These are phyloP conservation scores for Patella ulyssiponensis DNA, from an alignment of 2,888 invertebrate species.

Conservation along the genomic window DNA sequence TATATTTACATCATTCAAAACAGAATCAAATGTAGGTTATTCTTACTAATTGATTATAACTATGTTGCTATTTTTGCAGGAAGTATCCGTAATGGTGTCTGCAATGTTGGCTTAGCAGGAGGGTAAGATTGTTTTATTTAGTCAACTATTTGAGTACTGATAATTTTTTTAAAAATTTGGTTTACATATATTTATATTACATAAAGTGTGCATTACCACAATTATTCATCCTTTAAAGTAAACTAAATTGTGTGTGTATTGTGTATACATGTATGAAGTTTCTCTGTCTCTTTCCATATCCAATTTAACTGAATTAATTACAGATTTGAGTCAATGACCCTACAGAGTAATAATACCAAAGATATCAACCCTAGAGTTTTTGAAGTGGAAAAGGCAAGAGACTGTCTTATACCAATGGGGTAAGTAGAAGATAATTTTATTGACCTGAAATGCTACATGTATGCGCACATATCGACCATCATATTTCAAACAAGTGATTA, in stretches of 20 bases:
- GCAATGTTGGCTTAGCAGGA: conserved; percentile 63
- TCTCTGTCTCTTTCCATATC: not conserved
- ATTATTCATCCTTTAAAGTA: not conserved
- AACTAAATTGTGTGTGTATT: not conserved
- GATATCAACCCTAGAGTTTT: conserved; percentile 57
- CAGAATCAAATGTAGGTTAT: too few species aligned
- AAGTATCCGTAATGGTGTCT: conserved; percentile 61
- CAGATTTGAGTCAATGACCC: conserved; percentile 66
- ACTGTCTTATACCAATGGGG: conserved; percentile 68
- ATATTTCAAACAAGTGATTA: too few species aligned
- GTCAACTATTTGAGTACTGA: too few species aligned
- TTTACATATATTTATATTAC: too few species aligned
- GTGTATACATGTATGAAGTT: not conserved
- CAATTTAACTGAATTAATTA: conserved; percentile 10
- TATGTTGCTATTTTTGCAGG: conserved; percentile 40
- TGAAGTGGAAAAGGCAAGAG: conserved; percentile 56
- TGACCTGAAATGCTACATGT: too few species aligned
- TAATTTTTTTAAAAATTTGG: too few species aligned
- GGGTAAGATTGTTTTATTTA: conserved; percentile 51
- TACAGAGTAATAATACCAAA: conserved; percentile 34
- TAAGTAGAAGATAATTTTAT: conserved; percentile 36
- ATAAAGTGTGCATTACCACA: too few species aligned
- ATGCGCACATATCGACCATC: too few species aligned
- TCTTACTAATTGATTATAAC: not conserved
- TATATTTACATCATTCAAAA: too few species aligned